phyloP scores from a whole-genome alignment of 2,113 vertebrate species.

The Puffinus mauretanicus region DNA sequence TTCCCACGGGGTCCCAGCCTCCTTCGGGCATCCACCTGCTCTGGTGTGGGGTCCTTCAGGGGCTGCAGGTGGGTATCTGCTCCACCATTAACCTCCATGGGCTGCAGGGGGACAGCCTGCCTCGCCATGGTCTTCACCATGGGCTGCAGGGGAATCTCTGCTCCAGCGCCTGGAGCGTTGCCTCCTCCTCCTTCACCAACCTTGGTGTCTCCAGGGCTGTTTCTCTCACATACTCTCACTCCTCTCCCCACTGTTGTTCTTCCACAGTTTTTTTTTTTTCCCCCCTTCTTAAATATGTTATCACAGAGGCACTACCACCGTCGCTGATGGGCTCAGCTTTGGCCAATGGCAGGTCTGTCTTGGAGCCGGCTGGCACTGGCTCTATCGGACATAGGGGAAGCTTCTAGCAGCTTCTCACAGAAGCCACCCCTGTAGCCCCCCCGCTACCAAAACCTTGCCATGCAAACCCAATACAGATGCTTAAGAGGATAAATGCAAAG shows the following conservation, averaged over 20 bases:
- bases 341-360: fast-evolving
- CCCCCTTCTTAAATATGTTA: not conserved
- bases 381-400: not conserved
- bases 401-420: not conserved
- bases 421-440: not conserved
- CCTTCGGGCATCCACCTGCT: not conserved
- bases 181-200: not conserved
- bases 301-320: too few relatives aligned
- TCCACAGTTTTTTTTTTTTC: not conserved
- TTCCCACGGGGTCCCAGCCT: not conserved
- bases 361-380: not conserved
- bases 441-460: not conserved
- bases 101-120: not conserved
- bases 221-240: not conserved
- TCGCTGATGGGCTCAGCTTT: not conserved
- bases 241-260: not conserved
- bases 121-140: not conserved
- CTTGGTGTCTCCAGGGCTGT: not conserved
- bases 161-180: not conserved
- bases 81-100: not conserved
- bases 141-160: not conserved
- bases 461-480: not conserved
- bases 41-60: not conserved
- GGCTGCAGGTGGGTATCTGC: not conserved
- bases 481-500: not conserved